phyloP scores from a whole-genome alignment of 1,140 invertebrate genomes.

The Scaptomyza montana region DNA sequence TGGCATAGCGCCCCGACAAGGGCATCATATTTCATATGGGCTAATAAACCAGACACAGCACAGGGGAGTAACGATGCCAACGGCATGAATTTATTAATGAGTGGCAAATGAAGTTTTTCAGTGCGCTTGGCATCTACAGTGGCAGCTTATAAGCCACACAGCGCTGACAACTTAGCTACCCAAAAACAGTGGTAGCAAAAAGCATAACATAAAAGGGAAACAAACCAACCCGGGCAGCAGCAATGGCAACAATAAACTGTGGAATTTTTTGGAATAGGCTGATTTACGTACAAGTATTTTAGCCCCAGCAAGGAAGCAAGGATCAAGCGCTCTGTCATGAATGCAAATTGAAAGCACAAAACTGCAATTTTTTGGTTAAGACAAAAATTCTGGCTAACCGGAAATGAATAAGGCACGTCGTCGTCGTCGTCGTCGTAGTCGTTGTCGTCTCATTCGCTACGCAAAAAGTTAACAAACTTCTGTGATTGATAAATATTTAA shows the following conservation, averaged over 20 bases:
- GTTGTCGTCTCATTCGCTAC: constrained; percentile 1
- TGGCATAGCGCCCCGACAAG: constrained; percentile 32
- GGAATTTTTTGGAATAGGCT: constrained; percentile 51
- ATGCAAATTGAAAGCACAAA: constrained; percentile 71
- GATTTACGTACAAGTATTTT: constrained; percentile 57
- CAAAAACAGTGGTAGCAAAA: constrained; percentile 4
- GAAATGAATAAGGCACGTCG: constrained; percentile 44
- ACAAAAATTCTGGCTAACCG: constrained; percentile 18
- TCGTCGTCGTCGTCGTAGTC: no score
- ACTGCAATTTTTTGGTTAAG: constrained; percentile 56
- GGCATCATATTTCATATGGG: constrained; percentile 76
- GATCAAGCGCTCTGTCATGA: constrained; percentile 49
- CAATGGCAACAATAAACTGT: constrained; percentile 50
- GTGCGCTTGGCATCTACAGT: constrained; percentile 17
- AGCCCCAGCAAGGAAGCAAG: constrained; percentile 13
- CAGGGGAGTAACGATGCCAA: constrained; percentile 17
- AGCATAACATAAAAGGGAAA: constrained; percentile 4
- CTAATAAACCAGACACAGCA: constrained; percentile 66
- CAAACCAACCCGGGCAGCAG: not conserved
- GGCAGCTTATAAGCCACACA: constrained; percentile 20
- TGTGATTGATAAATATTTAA: constrained; percentile 82
- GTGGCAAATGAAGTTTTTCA: constrained; percentile 74
- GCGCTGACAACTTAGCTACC: constrained; percentile 30
- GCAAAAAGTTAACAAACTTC: constrained; percentile 64
- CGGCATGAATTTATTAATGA: constrained; percentile 80